These are phyloP conservation scores for Tipula confusa DNA, from an alignment of 2,888 invertebrate genomes.

Conservation along the genomic window DNA sequence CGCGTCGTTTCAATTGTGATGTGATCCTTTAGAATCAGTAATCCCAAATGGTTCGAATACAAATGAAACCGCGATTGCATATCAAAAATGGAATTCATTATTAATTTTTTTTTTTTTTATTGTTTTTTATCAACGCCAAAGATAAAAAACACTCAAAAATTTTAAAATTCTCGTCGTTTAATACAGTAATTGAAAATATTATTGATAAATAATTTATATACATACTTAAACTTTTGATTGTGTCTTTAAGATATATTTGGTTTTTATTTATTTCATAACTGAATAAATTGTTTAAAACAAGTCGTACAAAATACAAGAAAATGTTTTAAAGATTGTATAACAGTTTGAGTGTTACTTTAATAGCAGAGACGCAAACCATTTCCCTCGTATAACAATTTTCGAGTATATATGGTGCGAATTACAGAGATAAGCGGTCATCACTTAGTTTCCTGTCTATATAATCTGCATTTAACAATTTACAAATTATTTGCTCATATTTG, in stretches of 20 bases:
- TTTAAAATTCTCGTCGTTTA: neutral
- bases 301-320: neutral
- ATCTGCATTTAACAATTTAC: neutral
- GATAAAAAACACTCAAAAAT: slow-evolving; percentile 3
- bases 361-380: neutral
- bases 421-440: neutral
- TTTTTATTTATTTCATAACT: neutral
- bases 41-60: neutral
- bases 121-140: neutral
- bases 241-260: neutral
- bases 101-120: neutral
- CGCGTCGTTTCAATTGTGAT: neutral
- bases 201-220: slow-evolving; percentile 16
- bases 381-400: neutral
- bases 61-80: neutral
- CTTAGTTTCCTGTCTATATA: neutral
- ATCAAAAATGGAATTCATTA: neutral
- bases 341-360: neutral
- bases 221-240: neutral
- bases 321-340: neutral
- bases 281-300: neutral
- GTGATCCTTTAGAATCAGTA: neutral
- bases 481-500: neutral
- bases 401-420: no score
- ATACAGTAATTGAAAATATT: neutral